Base-by-base conservation (phyloP, 2,797 vertebrate species). In the Acanthurus leucopareius region DNA sequence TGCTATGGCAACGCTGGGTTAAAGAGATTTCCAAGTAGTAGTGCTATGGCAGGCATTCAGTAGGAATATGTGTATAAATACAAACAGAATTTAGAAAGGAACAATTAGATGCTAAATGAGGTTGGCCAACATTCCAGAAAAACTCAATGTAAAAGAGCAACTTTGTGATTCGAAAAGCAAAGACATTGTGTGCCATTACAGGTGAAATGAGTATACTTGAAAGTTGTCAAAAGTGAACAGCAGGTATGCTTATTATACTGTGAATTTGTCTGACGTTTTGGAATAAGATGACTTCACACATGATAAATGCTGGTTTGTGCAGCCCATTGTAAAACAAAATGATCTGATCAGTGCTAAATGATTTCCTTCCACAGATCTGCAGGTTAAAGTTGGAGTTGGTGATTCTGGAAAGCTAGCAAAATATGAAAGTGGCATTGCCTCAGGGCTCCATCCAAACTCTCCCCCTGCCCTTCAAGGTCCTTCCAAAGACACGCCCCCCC, bases 1-100 rank as follows among this genome's bases (percentile, higher is more conserved):
- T 88, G 71, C 93, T 90, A 93, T 94, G 83, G 90, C 89, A 95
- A 94, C 91, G 42, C 68, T 74, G 72, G 75, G 89, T 85, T 88
- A 76, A 84, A 85, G 79, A 79, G 85, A 89, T 90, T 87, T 86
- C 68, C 60, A 81, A 92, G 87, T 71, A 80, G 79, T 74, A 75
- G 67, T 32, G 66, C 73, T 52, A 84, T 88, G 87, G 63, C 82
- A 85, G 49, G 65, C 80, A 79, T 85, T 91, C 75, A 88, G 77
- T 79, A 67, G 56, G 19, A 22, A 75, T 56, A 86, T 3, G 48
- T 80, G 56, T 76, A 70, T 66, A 64, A 78, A 86, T 73, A 69
- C 69, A 84, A 84, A 76, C 68, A 69, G 75, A 52, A 65, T 83
- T 66, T 71, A 35, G 32, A 79, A 11, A 22, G 22, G 5, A 54